Percentiles rank a stretch among this genome's conserved stretches.
These are phyloP conservation scores for Acanthopagrus latus DNA, from an alignment of 2,797 vertebrate genomes.

Conservation along the genomic window DNA sequence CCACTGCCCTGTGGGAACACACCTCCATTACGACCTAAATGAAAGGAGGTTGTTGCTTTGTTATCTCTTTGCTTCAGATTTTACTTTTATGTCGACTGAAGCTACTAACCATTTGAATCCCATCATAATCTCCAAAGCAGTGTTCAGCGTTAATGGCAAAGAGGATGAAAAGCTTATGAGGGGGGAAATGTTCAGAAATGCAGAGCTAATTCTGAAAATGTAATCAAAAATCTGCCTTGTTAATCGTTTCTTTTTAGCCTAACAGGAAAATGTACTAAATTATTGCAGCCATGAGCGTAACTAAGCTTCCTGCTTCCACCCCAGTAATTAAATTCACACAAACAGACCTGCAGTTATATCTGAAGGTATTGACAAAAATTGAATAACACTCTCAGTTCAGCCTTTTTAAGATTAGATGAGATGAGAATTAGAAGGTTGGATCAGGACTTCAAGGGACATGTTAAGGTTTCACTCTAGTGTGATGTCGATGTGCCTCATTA, in stretches of 20 bases:
- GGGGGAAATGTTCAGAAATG: conserved; percentile 53
- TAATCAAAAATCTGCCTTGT: conserved; percentile 68
- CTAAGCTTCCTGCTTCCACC: conserved; percentile 58
- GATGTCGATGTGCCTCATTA: conserved; percentile 17
- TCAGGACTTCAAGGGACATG: conserved; percentile 1
- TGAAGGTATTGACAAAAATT: conserved; percentile 32
- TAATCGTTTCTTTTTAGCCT: conserved; percentile 63
- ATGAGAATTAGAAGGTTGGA: conserved; percentile 7
- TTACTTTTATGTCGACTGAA: conserved; percentile 48
- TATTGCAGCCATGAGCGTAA: conserved; percentile 55
- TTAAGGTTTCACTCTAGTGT: conserved; percentile 12
- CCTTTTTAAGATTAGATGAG: conserved; percentile 38
- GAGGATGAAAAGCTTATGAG: conserved; percentile 54
- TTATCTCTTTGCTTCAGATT: conserved; percentile 38
- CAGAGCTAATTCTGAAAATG: conserved; percentile 63
- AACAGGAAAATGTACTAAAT: conserved; percentile 51
- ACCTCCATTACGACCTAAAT: conserved; percentile 33
- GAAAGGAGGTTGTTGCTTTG: conserved; percentile 26
- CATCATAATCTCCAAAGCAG: conserved; percentile 59
- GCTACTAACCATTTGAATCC: conserved; percentile 56
- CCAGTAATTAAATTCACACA: conserved; percentile 65
- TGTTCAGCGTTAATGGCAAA: conserved; percentile 41
- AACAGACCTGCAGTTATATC: conserved; percentile 56
- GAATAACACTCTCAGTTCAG: conserved; percentile 20
- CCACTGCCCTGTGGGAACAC: conserved; percentile 22